Percentiles rank a stretch among this genome's conserved stretches.
These are phyloP conservation scores for Callyntrura guangdongensis DNA, from an alignment of 2,888 invertebrate species.

Conservation along the genomic window DNA sequence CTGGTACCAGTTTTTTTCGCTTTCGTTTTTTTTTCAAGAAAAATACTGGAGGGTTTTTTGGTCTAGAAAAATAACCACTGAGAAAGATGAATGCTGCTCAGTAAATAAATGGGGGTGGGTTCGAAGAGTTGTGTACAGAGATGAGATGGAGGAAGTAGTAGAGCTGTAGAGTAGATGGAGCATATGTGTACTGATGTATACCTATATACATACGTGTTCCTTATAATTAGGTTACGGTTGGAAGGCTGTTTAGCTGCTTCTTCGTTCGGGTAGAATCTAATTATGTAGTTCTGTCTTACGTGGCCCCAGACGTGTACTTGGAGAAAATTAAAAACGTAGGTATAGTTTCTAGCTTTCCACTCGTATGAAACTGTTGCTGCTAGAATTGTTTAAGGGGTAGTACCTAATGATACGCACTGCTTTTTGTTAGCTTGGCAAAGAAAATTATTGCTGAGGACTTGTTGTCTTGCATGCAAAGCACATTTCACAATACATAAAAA, in stretches of 20 bases:
- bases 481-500: no score
- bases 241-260: neutral
- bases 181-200: neutral
- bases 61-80: neutral
- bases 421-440: neutral
- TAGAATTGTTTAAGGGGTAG: no score
- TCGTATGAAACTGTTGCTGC: neutral
- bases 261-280: constrained; percentile 4
- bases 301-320: constrained; percentile 25
- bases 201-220: neutral
- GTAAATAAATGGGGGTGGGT: neutral
- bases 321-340: constrained; percentile 26
- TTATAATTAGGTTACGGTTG: constrained; percentile 9
- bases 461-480: neutral
- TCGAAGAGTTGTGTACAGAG: neutral
- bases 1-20: neutral
- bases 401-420: no score
- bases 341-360: neutral
- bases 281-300: neutral
- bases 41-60: neutral
- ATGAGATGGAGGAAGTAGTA: no score
- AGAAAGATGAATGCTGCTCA: neutral
- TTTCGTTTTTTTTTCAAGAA: neutral
- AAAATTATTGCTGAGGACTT: neutral
- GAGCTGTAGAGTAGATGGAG: neutral